Conservation (phyloP, 2,113 vertebrate genomes). For the Formicarius rufipectus region DNA sequence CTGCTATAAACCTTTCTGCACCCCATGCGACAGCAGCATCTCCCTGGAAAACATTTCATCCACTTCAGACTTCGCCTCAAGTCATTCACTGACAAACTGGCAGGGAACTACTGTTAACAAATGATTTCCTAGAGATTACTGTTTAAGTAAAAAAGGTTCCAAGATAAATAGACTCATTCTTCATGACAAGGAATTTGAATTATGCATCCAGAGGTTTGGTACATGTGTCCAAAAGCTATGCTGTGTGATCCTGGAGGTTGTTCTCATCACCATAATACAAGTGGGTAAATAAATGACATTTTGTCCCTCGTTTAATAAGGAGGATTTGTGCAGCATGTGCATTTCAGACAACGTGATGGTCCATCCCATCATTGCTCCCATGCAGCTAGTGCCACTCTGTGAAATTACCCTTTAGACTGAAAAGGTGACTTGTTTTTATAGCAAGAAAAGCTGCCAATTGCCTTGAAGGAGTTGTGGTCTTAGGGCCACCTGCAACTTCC, state of each 20-base stretch:
- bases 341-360: background rate
- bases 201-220: slow-evolving; percentile 37
- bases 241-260: background rate
- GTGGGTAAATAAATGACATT: background rate
- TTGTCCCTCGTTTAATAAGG: background rate
- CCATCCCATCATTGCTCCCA: background rate
- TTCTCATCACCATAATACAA: background rate
- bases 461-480: background rate
- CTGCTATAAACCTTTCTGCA: slow-evolving; percentile 35
- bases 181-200: slow-evolving; percentile 51
- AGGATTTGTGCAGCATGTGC: background rate
- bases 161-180: slow-evolving; percentile 64
- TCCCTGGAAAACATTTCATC: slow-evolving; percentile 33
- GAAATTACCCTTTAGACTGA: background rate
- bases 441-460: background rate
- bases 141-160: slow-evolving; percentile 64
- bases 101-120: slow-evolving; percentile 60
- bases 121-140: slow-evolving; percentile 70
- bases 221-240: background rate
- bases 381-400: background rate
- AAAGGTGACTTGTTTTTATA: background rate
- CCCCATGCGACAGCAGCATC: slow-evolving; percentile 6
- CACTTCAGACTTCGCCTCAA: slow-evolving; percentile 56
- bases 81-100: slow-evolving; percentile 65
- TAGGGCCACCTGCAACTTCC: slow-evolving; percentile 7